Evolutionary conservation across 2,888 invertebrate genomes (phyloP).

Genomic region (Chrysolina haemoptera): DNA sequence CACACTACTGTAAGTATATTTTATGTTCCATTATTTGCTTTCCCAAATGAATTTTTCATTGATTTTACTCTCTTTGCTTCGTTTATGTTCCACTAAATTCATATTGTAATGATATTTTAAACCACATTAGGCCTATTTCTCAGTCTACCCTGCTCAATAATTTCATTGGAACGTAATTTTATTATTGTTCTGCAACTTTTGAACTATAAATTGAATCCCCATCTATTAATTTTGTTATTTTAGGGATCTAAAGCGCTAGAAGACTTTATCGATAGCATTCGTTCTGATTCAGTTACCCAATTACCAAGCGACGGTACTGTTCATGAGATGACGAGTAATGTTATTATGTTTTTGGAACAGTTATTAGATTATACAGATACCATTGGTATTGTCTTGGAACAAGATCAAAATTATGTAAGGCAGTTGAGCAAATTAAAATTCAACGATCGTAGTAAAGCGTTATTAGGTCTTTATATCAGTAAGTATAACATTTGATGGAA

Average conservation of each 20-base stretch:
- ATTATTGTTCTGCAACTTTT: no score
- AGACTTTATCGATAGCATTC: conserved; percentile 92
- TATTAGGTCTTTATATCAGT: conserved; percentile 89
- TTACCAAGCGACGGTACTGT: conserved; percentile 98
- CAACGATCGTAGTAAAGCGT: conserved; percentile 75
- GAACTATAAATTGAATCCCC: neutral
- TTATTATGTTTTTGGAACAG: conserved; percentile 92
- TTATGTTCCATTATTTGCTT: no score
- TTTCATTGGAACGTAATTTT: no score
- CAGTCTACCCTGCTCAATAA: no score
- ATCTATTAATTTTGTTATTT: conserved; percentile 61
- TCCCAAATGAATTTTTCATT: no score
- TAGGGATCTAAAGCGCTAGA: conserved; percentile 92
- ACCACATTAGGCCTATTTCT: no score
- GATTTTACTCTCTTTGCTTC: no score
- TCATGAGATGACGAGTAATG: conserved; percentile 95
- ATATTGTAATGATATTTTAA: no score
- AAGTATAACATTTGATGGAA: conserved; percentile 55
- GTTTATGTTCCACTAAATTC: no score
- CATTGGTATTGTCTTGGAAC: conserved; percentile 78
- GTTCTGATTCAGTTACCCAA: conserved; percentile 82
- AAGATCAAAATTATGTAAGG: conserved; percentile 74
- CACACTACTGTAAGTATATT: conserved; percentile 79
- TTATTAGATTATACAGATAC: conserved; percentile 85
- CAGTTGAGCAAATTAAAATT: conserved; percentile 71